Base-by-base conservation (phyloP, 2,113 vertebrate genomes). In the Rostratula benghalensis region DNA sequence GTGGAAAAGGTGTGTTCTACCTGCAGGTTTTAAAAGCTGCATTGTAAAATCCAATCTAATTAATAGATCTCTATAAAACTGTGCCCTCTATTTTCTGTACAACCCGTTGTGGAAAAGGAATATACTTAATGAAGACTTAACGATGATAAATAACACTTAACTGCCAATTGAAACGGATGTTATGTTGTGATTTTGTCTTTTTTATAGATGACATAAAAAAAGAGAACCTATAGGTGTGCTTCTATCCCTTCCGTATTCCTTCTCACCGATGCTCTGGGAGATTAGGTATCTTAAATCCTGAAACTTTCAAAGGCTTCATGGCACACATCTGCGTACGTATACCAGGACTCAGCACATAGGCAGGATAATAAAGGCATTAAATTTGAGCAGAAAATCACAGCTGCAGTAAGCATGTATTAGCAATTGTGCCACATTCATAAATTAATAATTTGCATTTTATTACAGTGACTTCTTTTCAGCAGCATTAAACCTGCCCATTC, bases 361-460 rank as follows among this genome's bases (percentile, higher is more conserved):
- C 84, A 93, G 71, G 69, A 75, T 89, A 96, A 92, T 88, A 88
- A 83, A 94, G 83, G 53, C 68, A 86, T 89, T 84, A 78, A 87
- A 95, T 89, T 93, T 48, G 35, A 93, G 79, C 46, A 94, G 87
- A 93, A 96, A 89, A 90, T 95, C 92, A 82, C 85, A 95, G 92
- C 82, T 92, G 93, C 16, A 4, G 57, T 82, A 77, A 88, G 86
- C 39, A 71, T 73, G 83, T 45, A 95, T 95, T 94, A 91, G 89
- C 85, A 89, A 63, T 35, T 89, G 69, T 46, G 88, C 51, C 85
- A 75, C 70, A 33, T 89, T 94, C 95, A 94, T 94, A 92, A 94
- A 94, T 93, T 95, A 91, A 95, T 93, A 90, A 93, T 91, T 94
- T 90, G 37, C 87, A 89, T 67, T 93, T 70, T 96, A 74, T 94